Percentiles rank a stretch among this genome's conserved stretches.
Conservation (phyloP, 2,888 invertebrate genomes). For the Lithophane socia region DNA sequence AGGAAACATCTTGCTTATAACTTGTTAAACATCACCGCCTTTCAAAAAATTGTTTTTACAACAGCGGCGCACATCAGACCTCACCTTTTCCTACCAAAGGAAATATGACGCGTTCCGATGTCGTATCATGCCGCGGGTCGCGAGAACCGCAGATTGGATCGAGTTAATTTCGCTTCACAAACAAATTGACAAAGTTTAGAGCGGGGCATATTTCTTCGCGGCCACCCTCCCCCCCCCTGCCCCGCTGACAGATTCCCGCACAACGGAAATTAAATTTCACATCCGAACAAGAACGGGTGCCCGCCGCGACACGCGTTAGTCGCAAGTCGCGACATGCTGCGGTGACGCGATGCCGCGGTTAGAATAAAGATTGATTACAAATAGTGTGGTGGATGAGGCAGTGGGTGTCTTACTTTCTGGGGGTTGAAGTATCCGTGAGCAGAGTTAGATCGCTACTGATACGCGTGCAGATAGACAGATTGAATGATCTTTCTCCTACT, state of each 20-base stretch:
- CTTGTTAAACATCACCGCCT: constrained; percentile 18
- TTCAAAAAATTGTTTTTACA: constrained; percentile 49
- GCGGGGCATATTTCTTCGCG: constrained; percentile 90
- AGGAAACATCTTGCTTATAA: constrained; percentile 29
- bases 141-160: constrained; percentile 88
- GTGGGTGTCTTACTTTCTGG: constrained; percentile 12
- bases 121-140: constrained; percentile 82
- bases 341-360: constrained; percentile 69
- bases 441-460: neutral
- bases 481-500: neutral
- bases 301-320: constrained; percentile 85
- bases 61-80: constrained; percentile 63
- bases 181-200: constrained; percentile 91
- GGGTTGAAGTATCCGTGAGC: neutral
- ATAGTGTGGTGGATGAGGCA: constrained; percentile 43
- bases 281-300: constrained; percentile 89
- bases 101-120: constrained; percentile 80
- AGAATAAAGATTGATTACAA: constrained; percentile 78
- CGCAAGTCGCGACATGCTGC: constrained; percentile 72
- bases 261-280: constrained; percentile 91
- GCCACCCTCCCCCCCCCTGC: constrained; percentile 71
- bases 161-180: constrained; percentile 91
- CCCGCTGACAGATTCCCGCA: constrained; percentile 87
- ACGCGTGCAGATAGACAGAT: neutral
- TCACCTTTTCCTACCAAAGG: constrained; percentile 78